These are phyloP conservation scores for Prenolepis imparis DNA, from an alignment of 2,888 invertebrate genomes.

Conservation along the genomic window DNA sequence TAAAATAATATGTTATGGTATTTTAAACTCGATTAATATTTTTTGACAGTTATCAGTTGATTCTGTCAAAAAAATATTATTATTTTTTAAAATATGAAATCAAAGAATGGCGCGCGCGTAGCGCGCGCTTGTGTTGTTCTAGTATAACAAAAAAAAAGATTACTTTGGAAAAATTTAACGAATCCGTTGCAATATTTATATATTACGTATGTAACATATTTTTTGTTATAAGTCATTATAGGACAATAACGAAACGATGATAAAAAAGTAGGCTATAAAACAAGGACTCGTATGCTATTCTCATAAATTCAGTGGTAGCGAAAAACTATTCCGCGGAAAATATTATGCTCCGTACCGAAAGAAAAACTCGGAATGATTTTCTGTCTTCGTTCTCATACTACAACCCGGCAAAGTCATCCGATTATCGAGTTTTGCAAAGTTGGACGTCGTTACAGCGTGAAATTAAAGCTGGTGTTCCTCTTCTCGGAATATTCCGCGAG, in stretches of 20 bases:
- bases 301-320: constrained; percentile 10
- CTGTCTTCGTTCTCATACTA: constrained; percentile 40
- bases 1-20: too few relatives aligned
- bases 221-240: neutral
- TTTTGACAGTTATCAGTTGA: too few relatives aligned
- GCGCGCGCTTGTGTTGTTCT: too few relatives aligned
- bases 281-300: neutral
- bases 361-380: constrained; percentile 48
- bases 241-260: neutral
- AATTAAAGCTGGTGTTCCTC: constrained; percentile 62
- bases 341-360: constrained; percentile 27
- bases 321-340: neutral
- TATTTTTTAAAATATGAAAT: too few relatives aligned
- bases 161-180: neutral
- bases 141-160: neutral
- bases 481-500: constrained; percentile 50
- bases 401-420: constrained; percentile 43
- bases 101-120: too few relatives aligned
- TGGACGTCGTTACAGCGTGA: constrained; percentile 65
- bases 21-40: too few relatives aligned
- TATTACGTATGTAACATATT: neutral
- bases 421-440: constrained; percentile 38
- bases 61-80: too few relatives aligned
- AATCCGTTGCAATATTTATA: too few relatives aligned
- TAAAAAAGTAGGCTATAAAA: neutral